Percentiles rank a stretch among this genome's conserved stretches.
Conservation (phyloP, 2,888 invertebrate species). For the Cephus pulcher region DNA sequence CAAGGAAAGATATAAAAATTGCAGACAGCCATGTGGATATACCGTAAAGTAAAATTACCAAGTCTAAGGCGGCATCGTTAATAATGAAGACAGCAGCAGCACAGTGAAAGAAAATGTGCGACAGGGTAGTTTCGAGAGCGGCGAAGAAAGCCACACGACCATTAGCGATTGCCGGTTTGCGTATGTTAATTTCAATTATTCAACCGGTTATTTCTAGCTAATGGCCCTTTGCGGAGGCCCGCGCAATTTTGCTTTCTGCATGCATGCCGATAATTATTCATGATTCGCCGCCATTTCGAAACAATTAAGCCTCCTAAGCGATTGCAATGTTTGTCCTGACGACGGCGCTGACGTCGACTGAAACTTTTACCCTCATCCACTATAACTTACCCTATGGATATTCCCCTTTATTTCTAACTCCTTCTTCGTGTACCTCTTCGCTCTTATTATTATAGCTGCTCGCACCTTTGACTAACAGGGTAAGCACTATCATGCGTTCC, state of each 20-base stretch:
- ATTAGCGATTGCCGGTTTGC: slow-evolving; percentile 42
- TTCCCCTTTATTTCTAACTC: not conserved
- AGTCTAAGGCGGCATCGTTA: not conserved
- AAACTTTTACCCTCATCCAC: not conserved
- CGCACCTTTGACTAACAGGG: not conserved
- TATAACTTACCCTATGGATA: not conserved
- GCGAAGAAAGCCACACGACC: slow-evolving; percentile 28
- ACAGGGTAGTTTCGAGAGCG: slow-evolving; percentile 3
- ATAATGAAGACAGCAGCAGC: not conserved
- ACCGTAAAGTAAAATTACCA: not conserved
- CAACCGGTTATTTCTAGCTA: slow-evolving; percentile 42
- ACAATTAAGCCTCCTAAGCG: slow-evolving; percentile 42
- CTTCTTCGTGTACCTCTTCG: not conserved
- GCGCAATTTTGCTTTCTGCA: slow-evolving; percentile 32
- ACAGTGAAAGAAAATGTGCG: not conserved
- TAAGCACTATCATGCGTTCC: not conserved
- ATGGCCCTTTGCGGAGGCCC: slow-evolving; percentile 32
- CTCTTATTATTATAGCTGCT: not conserved
- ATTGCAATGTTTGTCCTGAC: slow-evolving; percentile 27
- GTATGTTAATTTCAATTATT: slow-evolving; percentile 57
- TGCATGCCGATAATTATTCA: slow-evolving; percentile 50
- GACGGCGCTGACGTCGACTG: slow-evolving; percentile 33
- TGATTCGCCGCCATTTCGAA: slow-evolving; percentile 46
- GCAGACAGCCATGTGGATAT: not conserved
- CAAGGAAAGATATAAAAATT: not conserved